Base-by-base conservation (phyloP, 1,140 invertebrate species). In the Pseudobourletiella spinata region DNA sequence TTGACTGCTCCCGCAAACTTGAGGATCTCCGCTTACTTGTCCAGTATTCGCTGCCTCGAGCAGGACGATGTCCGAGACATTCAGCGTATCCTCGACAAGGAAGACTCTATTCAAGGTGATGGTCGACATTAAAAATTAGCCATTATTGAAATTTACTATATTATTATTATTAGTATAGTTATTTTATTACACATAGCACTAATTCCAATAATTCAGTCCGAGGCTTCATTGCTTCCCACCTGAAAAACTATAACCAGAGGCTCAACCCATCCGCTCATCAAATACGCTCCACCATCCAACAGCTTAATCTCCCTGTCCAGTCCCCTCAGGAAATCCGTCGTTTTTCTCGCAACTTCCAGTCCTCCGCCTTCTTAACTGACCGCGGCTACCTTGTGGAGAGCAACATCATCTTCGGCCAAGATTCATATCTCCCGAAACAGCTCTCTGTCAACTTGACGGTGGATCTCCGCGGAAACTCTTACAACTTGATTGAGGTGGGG, bases 341-440 rank as follows among this genome's bases (percentile, higher is more conserved):
- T 67, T 91, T 84, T 70, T 77, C 80, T 3, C 71, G 85, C 72
- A 91, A 93, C 73, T 82, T 83, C 55, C 91, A 95, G 72, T 71
- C 84, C 1, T 89, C 87, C 0, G 86, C 85, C 71, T 82, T 84
- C 63, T 66, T 87, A 0, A 83, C 85, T 30, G 77, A 82, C 0
- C 69, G 87, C 0, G 87, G 86, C 2, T 81, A 83, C 2, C 79
- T 79, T 18, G 69, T 79, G 0, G 89, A 93, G 54, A 77, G 80
- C 46, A 86, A 88, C 66, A 74, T 95, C 1, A 91, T 97, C 69
- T 96, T 86, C 77, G 91, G 90, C 0, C 85, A 90, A 71, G 83
- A 91, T 68, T 91, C 88, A 2, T 95, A 85, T 73, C 69, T 95
- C 1, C 93, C 92, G 0, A 77, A 91, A 57, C 88, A 88, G 0